Evolutionary conservation across 2,113 vertebrate species (phyloP), one percentile per base, ranked within the genome.

Genomic region (Peucedramus taeniatus): DNA sequence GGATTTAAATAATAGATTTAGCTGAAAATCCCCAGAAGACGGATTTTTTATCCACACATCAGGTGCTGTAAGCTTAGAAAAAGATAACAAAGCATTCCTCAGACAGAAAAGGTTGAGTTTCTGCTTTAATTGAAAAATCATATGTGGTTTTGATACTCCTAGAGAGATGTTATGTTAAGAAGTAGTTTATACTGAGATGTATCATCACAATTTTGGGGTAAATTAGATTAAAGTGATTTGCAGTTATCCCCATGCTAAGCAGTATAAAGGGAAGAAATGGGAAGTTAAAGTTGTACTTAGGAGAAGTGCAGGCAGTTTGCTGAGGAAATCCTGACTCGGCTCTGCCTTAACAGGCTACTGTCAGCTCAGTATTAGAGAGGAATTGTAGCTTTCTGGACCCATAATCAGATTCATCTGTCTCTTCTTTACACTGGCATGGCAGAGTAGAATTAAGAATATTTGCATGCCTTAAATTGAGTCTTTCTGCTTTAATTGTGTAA

Each of bases 1-100:
- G 94, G 90, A 95, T 95, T 94, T 96, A 93, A 96, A 95, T 94
- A 97, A 96, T 90, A 96, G 95, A 96, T 95, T 96, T 93, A 96
- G 75, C 93, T 80, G 95, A 83, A 96, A 96, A 96, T 96, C 94
- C 95, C 94, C 87, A 85, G 90, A 83, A 95, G 90, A 96, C 18
- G 0, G 90, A 51, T 51, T 74, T 83, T 91, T 96, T 93, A 96
- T 93, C 94, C 96, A 68, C 90, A 83, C 87, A 94, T 94, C 87
- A 91, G 94, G 91, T 95, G 94, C 93, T 86, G 85, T 88, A 96
- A 95, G 93, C 93, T 95, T 81, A 90, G 90, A 66, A 63, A 91
- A 93, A 77, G 96, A 94, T 95, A 96, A 96, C 85, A 90, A 92
- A 94, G 53, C 3, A 5, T 90, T 95, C 82, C 69, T 95, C 76